These are phyloP conservation scores for Agelastica alni DNA, from an alignment of 2,888 invertebrate species.

Conservation along the genomic window DNA sequence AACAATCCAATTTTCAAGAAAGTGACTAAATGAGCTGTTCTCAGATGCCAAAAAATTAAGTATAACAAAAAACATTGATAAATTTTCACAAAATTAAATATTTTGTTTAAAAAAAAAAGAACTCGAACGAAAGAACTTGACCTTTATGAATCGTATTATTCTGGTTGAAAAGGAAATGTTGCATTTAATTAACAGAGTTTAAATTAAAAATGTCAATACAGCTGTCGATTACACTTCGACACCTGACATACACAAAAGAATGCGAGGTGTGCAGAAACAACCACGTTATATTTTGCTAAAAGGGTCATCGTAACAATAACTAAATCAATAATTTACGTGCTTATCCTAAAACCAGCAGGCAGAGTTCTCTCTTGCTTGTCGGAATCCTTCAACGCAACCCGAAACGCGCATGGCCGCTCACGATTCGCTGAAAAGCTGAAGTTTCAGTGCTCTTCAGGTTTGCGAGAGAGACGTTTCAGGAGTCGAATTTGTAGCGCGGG, in stretches of 20 bases:
- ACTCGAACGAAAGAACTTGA: too few relatives aligned
- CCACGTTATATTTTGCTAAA: constrained; percentile 21
- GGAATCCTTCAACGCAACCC: constrained; percentile 36
- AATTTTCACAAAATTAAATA: too few relatives aligned
- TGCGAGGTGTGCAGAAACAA: constrained; percentile 21
- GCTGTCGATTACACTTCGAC: neutral
- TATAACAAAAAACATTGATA: too few relatives aligned
- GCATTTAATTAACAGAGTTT: too few relatives aligned
- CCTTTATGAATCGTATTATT: too few relatives aligned
- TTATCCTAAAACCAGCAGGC: constrained; percentile 36
- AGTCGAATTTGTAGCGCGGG: constrained; percentile 18
- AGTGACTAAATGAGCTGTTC: too few relatives aligned
- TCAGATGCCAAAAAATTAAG: too few relatives aligned
- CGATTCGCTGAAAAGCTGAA: constrained; percentile 32
- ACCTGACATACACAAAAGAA: constrained; percentile 4
- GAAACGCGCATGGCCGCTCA: constrained; percentile 31
- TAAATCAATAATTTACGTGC: constrained; percentile 46
- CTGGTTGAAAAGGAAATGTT: too few relatives aligned
- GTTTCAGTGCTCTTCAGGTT: constrained; percentile 36
- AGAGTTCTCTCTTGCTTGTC: constrained; percentile 21
- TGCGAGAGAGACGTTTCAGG: constrained; percentile 31
- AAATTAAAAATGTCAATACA: neutral
- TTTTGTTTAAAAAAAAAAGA: too few relatives aligned
- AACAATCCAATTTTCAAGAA: too few relatives aligned
- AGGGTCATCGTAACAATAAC: constrained; percentile 40